phyloP scores from a whole-genome alignment of 2,888 invertebrate species.

The Himalopsyche tibetana region DNA sequence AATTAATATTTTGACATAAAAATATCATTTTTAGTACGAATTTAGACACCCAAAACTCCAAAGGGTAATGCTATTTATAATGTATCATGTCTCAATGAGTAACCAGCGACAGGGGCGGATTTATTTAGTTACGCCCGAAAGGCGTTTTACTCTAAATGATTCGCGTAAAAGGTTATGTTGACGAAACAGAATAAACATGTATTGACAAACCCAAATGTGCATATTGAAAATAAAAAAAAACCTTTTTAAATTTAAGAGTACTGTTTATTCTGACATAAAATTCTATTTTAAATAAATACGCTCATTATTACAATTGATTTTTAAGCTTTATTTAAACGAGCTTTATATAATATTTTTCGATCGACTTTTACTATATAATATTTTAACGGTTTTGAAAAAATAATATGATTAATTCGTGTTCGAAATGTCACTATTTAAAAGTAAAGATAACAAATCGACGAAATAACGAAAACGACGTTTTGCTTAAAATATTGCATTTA shows the following conservation, averaged over 20 bases:
- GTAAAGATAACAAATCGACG: too few relatives aligned
- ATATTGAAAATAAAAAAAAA: neutral
- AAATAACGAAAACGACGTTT: too few relatives aligned
- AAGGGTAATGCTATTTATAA: constrained; percentile 3
- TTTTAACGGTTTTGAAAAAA: too few relatives aligned
- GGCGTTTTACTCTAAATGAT: neutral
- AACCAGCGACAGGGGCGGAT: neutral
- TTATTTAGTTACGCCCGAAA: neutral
- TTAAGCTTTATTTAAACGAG: too few relatives aligned
- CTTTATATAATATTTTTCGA: too few relatives aligned
- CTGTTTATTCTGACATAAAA: neutral
- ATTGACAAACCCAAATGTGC: neutral
- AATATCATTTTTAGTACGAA: neutral
- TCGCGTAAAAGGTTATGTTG: neutral
- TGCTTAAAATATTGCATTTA: too few relatives aligned
- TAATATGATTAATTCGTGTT: too few relatives aligned
- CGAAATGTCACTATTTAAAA: too few relatives aligned
- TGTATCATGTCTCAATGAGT: neutral
- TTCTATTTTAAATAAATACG: too few relatives aligned
- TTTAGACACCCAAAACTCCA: constrained; percentile 11
- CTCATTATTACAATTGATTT: too few relatives aligned
- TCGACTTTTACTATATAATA: too few relatives aligned
- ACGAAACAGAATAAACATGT: neutral
- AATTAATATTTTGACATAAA: neutral
- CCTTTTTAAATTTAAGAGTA: neutral